Evolutionary conservation across 2,113 vertebrate species (phyloP).

Genomic region (Struthio camelus): DNA sequence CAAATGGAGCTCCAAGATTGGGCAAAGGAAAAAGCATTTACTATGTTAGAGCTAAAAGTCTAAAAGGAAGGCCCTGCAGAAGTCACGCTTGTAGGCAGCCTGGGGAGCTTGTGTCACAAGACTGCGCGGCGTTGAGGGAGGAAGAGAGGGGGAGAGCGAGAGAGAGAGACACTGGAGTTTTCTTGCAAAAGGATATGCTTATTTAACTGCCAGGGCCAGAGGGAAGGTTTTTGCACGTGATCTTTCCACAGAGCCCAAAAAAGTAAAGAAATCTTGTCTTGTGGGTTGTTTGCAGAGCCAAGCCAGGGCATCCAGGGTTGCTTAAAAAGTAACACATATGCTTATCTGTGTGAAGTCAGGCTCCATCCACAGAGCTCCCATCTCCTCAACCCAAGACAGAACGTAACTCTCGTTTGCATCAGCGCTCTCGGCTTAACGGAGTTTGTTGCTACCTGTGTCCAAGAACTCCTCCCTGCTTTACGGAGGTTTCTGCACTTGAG

Average conservation of each 20-base stretch:
- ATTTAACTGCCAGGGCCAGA: background rate
- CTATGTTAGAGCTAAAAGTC: background rate
- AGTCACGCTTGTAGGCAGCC: background rate
- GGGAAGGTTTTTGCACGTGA: background rate
- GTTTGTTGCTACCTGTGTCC: background rate
- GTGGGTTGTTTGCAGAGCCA: background rate
- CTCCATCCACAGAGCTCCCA: fast-evolving
- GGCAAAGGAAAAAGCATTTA: background rate
- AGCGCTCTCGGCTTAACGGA: background rate
- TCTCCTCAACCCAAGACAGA: background rate
- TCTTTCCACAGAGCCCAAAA: background rate
- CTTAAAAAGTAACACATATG: background rate
- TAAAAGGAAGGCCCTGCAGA: background rate
- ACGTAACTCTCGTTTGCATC: background rate
- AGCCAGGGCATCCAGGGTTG: background rate
- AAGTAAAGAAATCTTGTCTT: background rate
- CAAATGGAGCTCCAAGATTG: background rate
- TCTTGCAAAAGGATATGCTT: background rate
- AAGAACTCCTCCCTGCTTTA: background rate
- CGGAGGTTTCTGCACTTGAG: background rate
- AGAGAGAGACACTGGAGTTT: background rate
- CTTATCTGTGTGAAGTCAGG: background rate
- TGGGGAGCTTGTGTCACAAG: background rate
- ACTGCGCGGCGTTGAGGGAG: too few relatives aligned
- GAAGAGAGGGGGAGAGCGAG: background rate